phyloP scores from a whole-genome alignment of 2,888 invertebrate genomes.

The Nemapogon koenigi region DNA sequence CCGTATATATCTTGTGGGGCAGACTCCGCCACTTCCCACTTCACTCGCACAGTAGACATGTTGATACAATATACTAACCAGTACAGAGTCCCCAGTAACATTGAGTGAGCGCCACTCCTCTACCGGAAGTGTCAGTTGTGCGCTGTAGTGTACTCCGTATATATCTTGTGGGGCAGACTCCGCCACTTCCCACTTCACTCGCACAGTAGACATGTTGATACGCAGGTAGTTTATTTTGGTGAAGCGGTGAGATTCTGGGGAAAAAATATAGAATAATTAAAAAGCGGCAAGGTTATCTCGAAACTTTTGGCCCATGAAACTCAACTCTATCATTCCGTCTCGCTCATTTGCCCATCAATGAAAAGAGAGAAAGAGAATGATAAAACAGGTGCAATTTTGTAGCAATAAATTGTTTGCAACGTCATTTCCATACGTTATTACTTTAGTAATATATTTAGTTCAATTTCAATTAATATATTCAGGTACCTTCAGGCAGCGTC shows the following conservation, averaged over 20 bases:
- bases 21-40: conserved; percentile 25
- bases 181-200: conserved; percentile 32
- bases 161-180: no score
- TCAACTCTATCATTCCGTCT: no score
- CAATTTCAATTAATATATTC: neutral
- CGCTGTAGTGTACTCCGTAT: conserved; percentile 57
- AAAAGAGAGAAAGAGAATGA: no score
- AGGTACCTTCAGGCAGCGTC: conserved; percentile 71
- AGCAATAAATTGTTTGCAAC: no score
- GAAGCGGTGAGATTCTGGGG: conserved; percentile 28
- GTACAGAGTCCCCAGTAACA: conserved; percentile 30
- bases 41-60: no score
- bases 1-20: conserved; percentile 36
- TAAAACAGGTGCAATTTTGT: no score
- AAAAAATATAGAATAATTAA: no score
- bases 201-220: conserved; percentile 28
- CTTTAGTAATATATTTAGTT: neutral
- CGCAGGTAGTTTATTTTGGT: conserved; percentile 30
- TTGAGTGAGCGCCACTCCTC: conserved; percentile 43
- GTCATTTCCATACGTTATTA: no score
- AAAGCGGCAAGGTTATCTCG: no score
- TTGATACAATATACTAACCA: conserved; percentile 28
- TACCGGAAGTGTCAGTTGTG: conserved; percentile 36
- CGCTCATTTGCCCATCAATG: no score
- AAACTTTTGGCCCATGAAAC: no score